Evolutionary conservation across 1,140 invertebrate genomes (phyloP).

Genomic region (Ostrea edulis): DNA sequence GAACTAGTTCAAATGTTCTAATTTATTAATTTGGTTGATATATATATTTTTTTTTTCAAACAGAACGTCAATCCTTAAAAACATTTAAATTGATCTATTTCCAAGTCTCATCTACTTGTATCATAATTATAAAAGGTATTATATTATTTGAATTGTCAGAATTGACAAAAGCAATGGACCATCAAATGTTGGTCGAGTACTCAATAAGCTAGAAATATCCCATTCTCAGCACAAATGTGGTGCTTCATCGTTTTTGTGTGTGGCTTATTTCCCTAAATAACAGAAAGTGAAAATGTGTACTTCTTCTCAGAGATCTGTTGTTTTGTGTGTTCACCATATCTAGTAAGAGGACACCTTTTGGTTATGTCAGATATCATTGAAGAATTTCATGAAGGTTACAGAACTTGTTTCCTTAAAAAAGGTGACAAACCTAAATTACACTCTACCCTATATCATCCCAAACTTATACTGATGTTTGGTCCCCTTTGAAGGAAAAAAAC

Average conservation of each 20-base stretch:
- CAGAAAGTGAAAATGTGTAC: slow-evolving; percentile 7
- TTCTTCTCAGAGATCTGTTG: slow-evolving; percentile 35
- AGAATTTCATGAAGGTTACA: slow-evolving; percentile 41
- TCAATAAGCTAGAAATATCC: slow-evolving; percentile 33
- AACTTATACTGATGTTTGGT: slow-evolving; percentile 12
- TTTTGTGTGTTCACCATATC: slow-evolving; percentile 41
- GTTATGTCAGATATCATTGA: slow-evolving; percentile 36
- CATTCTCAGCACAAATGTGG: slow-evolving; percentile 42
- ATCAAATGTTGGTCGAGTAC: neutral
- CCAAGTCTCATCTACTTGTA: too few relatives aligned
- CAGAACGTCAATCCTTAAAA: too few relatives aligned
- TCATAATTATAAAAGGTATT: too few relatives aligned
- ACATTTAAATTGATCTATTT: too few relatives aligned
- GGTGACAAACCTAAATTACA: slow-evolving; percentile 45
- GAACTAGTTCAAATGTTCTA: too few relatives aligned
- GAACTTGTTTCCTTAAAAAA: slow-evolving; percentile 10
- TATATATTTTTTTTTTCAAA: too few relatives aligned
- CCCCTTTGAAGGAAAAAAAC: slow-evolving; percentile 40
- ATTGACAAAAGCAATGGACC: slow-evolving; percentile 41
- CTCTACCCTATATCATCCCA: too few relatives aligned
- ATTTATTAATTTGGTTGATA: too few relatives aligned
- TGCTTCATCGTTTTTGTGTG: slow-evolving; percentile 12
- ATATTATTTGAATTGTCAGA: slow-evolving; percentile 22
- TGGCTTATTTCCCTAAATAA: slow-evolving; percentile 36
- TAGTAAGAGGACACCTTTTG: slow-evolving; percentile 29